A percentile compares a stretch with the other conserved stretches of the same genome.
Evolutionary conservation across 2,888 invertebrate species (phyloP).

Genomic region (Hyppa rectilinea): DNA sequence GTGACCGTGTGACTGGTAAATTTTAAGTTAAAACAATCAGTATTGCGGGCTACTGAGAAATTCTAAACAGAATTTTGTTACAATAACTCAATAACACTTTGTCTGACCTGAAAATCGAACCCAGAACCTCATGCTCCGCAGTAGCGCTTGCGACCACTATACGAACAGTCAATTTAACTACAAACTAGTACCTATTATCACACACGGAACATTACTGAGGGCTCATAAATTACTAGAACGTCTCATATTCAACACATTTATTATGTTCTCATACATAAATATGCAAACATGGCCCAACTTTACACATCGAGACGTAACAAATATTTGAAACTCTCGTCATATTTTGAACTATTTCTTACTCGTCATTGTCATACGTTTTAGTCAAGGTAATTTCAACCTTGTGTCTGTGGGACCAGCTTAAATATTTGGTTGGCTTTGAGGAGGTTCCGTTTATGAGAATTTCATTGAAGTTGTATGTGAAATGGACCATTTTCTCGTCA

Average conservation of each 20-base stretch:
- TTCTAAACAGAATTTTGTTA: too few species aligned
- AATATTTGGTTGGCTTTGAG: conserved; percentile 2
- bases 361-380: not conserved
- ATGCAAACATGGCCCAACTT: conserved; percentile 28
- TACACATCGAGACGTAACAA: conserved; percentile 9
- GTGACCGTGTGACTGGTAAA: too few species aligned
- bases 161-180: too few species aligned
- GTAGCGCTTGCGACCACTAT: too few species aligned
- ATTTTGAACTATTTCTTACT: conserved; percentile 30
- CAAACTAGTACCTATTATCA: conserved; percentile 1
- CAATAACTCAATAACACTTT: too few species aligned
- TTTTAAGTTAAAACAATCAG: too few species aligned
- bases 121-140: too few species aligned
- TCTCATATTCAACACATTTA: conserved; percentile 8
- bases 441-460: not conserved
- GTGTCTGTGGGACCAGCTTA: not conserved
- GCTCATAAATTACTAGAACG: not conserved
- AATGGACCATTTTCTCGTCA: conserved; percentile 19
- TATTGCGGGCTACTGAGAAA: too few species aligned
- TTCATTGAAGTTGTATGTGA: conserved; percentile 20
- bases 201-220: not conserved
- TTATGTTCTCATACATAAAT: conserved; percentile 13
- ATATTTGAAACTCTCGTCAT: conserved; percentile 31
- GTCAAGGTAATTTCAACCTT: conserved; percentile 3
- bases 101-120: too few species aligned